These are phyloP conservation scores for Hapalemur alaotrensis DNA, from an alignment of 2,797 vertebrate species.

Conservation along the genomic window DNA sequence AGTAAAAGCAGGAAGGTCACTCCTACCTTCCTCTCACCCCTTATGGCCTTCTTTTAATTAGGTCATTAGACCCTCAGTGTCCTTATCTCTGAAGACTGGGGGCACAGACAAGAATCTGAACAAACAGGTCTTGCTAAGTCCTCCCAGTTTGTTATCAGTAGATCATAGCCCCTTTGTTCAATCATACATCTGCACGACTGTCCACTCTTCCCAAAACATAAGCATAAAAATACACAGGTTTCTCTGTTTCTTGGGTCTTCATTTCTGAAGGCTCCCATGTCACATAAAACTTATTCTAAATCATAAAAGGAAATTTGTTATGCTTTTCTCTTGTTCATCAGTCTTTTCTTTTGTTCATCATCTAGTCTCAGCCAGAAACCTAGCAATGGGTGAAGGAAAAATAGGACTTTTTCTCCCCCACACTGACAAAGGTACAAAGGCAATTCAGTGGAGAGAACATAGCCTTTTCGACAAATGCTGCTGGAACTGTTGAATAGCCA, in stretches of 20 bases:
- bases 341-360: too few species aligned
- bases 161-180: background rate
- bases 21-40: background rate
- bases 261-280: background rate
- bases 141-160: background rate
- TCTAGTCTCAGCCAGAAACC: background rate
- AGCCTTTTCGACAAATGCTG: constrained; percentile 30
- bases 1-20: background rate
- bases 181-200: background rate
- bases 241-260: background rate
- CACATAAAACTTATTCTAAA: background rate
- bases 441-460: background rate
- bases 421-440: background rate
- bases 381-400: background rate
- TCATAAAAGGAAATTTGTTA: background rate
- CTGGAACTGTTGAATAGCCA: background rate
- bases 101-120: background rate
- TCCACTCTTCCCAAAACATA: background rate
- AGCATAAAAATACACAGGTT: background rate
- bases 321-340: background rate
- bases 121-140: background rate
- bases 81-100: background rate
- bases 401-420: background rate
- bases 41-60: background rate
- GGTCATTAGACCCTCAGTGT: background rate